Base-by-base conservation (phyloP, 2,797 vertebrate genomes). In the Pygocentrus nattereri region DNA sequence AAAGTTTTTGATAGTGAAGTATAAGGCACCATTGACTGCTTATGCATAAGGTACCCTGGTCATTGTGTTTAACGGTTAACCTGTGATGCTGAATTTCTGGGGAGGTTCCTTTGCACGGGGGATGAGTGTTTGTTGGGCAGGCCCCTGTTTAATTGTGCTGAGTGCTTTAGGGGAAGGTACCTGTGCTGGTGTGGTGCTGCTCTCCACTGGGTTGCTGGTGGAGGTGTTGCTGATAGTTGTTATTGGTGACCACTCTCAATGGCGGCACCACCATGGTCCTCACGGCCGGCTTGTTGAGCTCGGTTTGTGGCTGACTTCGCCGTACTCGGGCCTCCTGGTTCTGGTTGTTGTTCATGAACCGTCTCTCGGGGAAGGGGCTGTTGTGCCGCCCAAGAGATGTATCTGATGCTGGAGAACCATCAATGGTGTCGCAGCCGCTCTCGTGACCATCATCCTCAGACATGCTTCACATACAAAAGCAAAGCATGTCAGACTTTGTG, bases 401-500 rank as follows among this genome's bases (percentile, higher is more conserved):
- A 85, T 97, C 95, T 0, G 97, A 98, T 1, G 94, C 84, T 18
- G 97, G 97, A 15, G 97, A 99, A 80, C 97, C 96, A 76, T 97
- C 97, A 80, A 99, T 97, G 0, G 97, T 97, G 85, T 99, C 97
- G 78, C 97, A 97, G 23, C 97, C 97, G 31, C 98, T 99, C 88
- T 97, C 98, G 2, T 97, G 97, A 49, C 97, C 96, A 0, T 99
- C 98, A 54, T 99, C 98, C 87, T 94, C 94, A 0, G 98, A 99
- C 94, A 99, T 97, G 85, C 98, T 99, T 90, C 0, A 78, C 0
- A 38, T 3, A 47, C 21, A 41, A 73, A 34, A 15, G 34, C 3
- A 34, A 34, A 44, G 41, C 8, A 11, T 12, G 41, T 44, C 41
- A 44, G 2, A 12, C 41, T 12, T 44, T 44, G 8, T 11, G 8